Evolutionary conservation across 2,113 vertebrate genomes (phyloP).

Genomic region (Helogale parvula): DNA sequence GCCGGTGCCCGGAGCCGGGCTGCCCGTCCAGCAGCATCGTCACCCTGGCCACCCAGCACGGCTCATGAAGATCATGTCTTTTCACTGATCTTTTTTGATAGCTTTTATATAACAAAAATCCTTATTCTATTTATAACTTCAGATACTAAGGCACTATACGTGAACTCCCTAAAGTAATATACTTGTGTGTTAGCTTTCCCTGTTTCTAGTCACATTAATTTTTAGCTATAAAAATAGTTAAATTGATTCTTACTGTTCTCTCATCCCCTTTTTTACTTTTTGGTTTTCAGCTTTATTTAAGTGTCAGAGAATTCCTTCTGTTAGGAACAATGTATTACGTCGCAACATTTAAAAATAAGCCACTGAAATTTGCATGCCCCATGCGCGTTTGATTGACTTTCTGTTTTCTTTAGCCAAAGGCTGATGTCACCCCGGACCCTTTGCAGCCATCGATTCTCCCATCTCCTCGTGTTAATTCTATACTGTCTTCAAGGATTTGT

Average conservation of each 20-base stretch:
- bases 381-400: constrained; percentile 12
- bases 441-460: neutral
- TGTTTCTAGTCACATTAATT: constrained; percentile 72
- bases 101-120: constrained; percentile 83
- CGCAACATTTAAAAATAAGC: constrained; percentile 42
- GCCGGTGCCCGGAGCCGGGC: neutral
- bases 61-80: constrained; percentile 71
- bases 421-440: neutral
- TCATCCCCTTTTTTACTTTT: constrained; percentile 72
- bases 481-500: neutral
- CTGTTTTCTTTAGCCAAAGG: constrained; percentile 65
- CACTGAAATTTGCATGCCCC: constrained; percentile 9
- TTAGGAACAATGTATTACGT: constrained; percentile 40
- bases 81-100: constrained; percentile 83
- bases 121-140: constrained; percentile 77
- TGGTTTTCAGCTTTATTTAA: constrained; percentile 71
- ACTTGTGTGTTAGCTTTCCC: constrained; percentile 77
- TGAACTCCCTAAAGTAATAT: constrained; percentile 77
- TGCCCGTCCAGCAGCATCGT: neutral
- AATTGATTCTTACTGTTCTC: constrained; percentile 63
- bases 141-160: constrained; percentile 69
- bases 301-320: constrained; percentile 68
- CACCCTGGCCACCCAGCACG: constrained; percentile 59
- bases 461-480: neutral
- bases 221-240: constrained; percentile 71